phyloP scores from a whole-genome alignment of 2,797 vertebrate genomes.

The Chloroceryle amazona region DNA sequence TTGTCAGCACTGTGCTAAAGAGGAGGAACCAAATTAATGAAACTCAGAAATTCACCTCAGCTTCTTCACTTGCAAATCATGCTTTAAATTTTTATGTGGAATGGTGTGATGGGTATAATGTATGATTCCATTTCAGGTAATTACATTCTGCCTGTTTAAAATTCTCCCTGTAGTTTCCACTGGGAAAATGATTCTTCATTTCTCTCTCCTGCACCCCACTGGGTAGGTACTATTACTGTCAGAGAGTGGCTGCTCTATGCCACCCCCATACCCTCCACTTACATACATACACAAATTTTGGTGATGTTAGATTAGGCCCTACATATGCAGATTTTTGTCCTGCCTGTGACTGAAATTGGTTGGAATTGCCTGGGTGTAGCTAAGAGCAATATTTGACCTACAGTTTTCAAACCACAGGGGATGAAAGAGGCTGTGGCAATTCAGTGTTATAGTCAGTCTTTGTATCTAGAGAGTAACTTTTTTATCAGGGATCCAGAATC shows the following conservation, averaged over 20 bases:
- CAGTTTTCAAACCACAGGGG: background rate
- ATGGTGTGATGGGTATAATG: constrained; percentile 53
- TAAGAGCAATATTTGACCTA: background rate
- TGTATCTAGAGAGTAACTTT: background rate
- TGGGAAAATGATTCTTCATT: constrained; percentile 10
- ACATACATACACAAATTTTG: background rate
- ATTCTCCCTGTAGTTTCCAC: constrained; percentile 45
- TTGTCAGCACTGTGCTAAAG: background rate
- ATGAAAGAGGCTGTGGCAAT: background rate
- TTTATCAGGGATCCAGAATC: background rate
- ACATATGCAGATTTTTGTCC: background rate
- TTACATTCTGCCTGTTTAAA: constrained; percentile 71
- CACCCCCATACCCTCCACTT: background rate
- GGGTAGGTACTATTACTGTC: background rate
- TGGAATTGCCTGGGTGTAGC: background rate
- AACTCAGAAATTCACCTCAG: constrained; percentile 27
- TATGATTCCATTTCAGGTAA: constrained; percentile 66
- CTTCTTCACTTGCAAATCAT: constrained; percentile 37
- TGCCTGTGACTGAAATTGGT: background rate
- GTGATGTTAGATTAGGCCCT: background rate
- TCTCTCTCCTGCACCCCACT: background rate
- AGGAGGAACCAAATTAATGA: constrained; percentile 32
- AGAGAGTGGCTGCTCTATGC: background rate
- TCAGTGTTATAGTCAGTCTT: background rate
- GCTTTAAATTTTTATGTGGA: constrained; percentile 66